Evolutionary conservation across 1,140 invertebrate species (phyloP).

Genomic region (Meteorus sp.): DNA sequence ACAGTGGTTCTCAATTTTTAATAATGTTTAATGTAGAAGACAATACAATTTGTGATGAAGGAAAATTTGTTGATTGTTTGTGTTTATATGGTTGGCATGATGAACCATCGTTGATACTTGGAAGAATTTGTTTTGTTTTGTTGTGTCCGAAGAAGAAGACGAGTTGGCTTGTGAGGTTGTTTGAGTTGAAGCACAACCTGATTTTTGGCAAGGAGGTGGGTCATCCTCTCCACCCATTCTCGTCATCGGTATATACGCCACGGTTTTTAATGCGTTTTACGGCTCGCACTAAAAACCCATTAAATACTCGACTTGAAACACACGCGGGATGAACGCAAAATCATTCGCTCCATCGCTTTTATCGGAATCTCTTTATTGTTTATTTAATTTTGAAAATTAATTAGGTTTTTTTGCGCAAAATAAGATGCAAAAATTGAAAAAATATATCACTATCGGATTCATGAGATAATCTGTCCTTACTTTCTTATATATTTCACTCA

Average conservation of each 20-base stretch:
- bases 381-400: too few species aligned
- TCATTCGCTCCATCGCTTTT: not conserved
- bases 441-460: too few species aligned
- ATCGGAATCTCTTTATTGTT: too few species aligned
- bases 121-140: too few species aligned
- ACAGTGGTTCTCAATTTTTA: slow-evolving; percentile 46
- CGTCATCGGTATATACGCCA: slow-evolving; percentile 35
- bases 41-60: not conserved
- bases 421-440: too few species aligned
- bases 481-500: too few species aligned
- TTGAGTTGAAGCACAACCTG: slow-evolving; percentile 41
- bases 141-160: not conserved
- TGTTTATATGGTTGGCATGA: too few species aligned
- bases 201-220: slow-evolving; percentile 49
- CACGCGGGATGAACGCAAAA: not conserved
- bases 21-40: not conserved
- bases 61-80: not conserved
- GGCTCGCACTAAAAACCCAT: slow-evolving; percentile 50
- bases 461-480: too few species aligned
- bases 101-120: not conserved
- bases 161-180: too few species aligned
- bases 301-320: slow-evolving; percentile 29
- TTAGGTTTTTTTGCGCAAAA: too few species aligned
- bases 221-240: slow-evolving; percentile 42
- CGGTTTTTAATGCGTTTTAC: slow-evolving; percentile 55